Evolutionary conservation across 2,888 invertebrate genomes (phyloP), one percentile per base, ranked within the genome.

Genomic region (Mythimna vitellina): DNA sequence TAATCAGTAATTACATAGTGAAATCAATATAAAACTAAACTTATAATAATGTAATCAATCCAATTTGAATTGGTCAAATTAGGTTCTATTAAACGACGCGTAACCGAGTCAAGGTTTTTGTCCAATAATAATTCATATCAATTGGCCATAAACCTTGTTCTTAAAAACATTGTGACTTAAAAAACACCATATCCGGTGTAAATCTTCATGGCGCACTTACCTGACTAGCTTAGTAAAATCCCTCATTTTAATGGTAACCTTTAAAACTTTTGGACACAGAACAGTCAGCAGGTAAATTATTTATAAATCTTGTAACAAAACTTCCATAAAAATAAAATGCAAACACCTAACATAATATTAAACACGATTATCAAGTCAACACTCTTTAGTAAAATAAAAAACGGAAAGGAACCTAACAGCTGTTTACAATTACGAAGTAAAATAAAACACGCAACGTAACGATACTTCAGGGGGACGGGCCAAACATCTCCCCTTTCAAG

Each of bases 61-160:
- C 4, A 35, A n/a, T 72, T 42, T 2, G 8, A 32, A 14, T 46
- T 22, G n/a, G 8, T 25, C 14, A 20, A 70, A 70, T 56, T 42
- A n/a, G 17, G 17, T 71, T 53, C 1, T 1, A 42, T 25, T 35
- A 35, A 53, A 54, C 42, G 25, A 53, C 25, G 17, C 32, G 25
- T 35, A 46, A 54, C 53, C 3, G 8, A 54, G 25, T 46, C 66
- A 75, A 75, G 54, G 54, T 14, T 56, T 20, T 20, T 6, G 2
- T 3, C 12, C 9, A 54, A 22, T 64, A 32, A 42, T 42, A 54
- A 20, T 42, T 53, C 51, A 29, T 35, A 38, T 3, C 14, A 25
- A 64, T 63, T 54, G 25, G n/a, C n/a, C 42, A 32, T 71, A 62
- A 62, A 64, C 53, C 71, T 72, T 54, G 25, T 42, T 8, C n/a